Evolutionary conservation across 2,888 invertebrate species (phyloP).

Genomic region (Seira ritae): DNA sequence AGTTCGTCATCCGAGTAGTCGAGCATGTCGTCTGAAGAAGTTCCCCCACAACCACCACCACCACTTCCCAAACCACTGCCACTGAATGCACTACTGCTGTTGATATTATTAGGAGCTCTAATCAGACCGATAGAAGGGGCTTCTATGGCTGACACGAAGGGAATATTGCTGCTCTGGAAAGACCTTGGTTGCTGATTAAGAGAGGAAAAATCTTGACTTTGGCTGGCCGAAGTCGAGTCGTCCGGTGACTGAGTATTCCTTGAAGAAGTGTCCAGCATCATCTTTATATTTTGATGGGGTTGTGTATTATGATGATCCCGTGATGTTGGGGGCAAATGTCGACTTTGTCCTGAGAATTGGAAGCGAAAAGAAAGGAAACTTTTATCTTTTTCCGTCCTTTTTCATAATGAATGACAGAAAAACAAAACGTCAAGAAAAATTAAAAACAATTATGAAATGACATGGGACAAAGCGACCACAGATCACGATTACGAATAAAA

Average conservation of each 20-base stretch:
- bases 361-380: conserved; percentile 3
- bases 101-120: neutral
- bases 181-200: conserved; percentile 15
- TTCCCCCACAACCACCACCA: conserved; percentile 11
- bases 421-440: neutral
- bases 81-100: neutral
- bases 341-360: too few species aligned
- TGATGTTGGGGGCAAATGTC: neutral
- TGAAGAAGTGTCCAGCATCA: conserved; percentile 11
- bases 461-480: neutral
- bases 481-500: neutral
- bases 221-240: neutral
- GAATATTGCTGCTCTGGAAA: neutral
- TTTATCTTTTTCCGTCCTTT: conserved; percentile 10
- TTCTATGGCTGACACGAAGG: neutral
- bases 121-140: neutral
- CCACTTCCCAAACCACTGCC: conserved; percentile 4
- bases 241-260: conserved; percentile 36
- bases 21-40: conserved; percentile 40
- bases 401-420: neutral
- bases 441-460: neutral
- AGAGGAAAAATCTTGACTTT: conserved; percentile 22
- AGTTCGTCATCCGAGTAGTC: conserved; percentile 48
- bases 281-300: too few species aligned
- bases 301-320: neutral